phyloP scores from a whole-genome alignment of 2,888 invertebrate species.

The Eugnorisma glareosa region DNA sequence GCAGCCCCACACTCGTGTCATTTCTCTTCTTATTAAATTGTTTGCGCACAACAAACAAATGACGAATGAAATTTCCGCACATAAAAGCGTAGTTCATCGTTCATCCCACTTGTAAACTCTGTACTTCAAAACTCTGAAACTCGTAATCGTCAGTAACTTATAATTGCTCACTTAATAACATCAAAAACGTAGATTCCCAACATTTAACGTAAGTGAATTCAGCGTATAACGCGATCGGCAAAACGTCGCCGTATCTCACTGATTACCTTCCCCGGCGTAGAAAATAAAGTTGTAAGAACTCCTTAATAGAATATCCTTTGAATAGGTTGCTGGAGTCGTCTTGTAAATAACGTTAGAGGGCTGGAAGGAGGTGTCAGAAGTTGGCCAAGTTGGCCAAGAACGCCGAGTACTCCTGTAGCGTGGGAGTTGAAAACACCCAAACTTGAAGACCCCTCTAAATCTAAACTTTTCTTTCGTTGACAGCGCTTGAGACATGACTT shows the following conservation, averaged over 20 bases:
- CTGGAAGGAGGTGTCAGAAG: constrained; percentile 77
- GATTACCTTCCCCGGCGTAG: constrained; percentile 70
- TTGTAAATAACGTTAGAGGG: constrained; percentile 78
- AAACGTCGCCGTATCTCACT: constrained; percentile 61
- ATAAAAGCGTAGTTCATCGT: constrained; percentile 48
- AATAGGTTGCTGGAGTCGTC: constrained; percentile 72
- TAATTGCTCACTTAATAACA: constrained; percentile 64
- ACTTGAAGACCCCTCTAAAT: constrained; percentile 81
- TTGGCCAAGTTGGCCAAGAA: constrained; percentile 67
- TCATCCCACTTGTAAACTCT: constrained; percentile 52
- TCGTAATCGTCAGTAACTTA: constrained; percentile 50
- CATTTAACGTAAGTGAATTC: constrained; percentile 59
- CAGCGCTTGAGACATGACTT: constrained; percentile 77
- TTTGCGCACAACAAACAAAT: constrained; percentile 55
- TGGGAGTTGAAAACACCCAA: constrained; percentile 73
- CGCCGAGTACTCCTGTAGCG: constrained; percentile 60
- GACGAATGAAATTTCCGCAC: constrained; percentile 50
- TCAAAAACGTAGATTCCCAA: constrained; percentile 56
- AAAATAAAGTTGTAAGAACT: constrained; percentile 76
- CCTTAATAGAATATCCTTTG: constrained; percentile 78
- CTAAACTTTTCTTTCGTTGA: constrained; percentile 81
- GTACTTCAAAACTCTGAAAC: constrained; percentile 42
- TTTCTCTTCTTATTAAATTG: constrained; percentile 50
- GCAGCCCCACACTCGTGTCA: constrained; percentile 22
- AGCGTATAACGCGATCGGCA: constrained; percentile 49